These are phyloP conservation scores for Rambutsinella grinnellia DNA, from an alignment of 2,888 invertebrate species.

Conservation along the genomic window DNA sequence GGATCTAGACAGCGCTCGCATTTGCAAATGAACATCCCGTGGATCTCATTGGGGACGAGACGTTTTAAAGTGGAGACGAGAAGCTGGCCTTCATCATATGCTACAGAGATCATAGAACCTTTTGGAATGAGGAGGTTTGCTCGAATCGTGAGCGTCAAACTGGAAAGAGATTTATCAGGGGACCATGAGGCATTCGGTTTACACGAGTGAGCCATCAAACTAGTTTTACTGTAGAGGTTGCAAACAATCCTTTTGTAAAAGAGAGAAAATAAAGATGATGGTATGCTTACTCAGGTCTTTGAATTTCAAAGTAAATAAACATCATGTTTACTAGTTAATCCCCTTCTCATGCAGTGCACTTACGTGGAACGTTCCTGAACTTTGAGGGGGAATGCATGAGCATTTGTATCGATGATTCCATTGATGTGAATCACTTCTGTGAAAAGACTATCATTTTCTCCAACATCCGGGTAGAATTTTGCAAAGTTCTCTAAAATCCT, in stretches of 20 bases:
- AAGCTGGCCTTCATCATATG: slow-evolving; percentile 56
- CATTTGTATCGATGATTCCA: slow-evolving; percentile 61
- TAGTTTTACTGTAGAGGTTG: slow-evolving; percentile 56
- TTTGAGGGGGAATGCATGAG: slow-evolving; percentile 58
- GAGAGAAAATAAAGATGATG: slow-evolving; percentile 1
- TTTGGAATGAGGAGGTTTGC: slow-evolving; percentile 46
- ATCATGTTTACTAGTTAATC: background rate
- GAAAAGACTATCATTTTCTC: slow-evolving; percentile 13
- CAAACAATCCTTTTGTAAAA: slow-evolving; percentile 41
- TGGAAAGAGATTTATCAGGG: slow-evolving; percentile 39
- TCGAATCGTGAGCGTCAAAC: slow-evolving; percentile 44
- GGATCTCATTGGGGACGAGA: slow-evolving; percentile 59
- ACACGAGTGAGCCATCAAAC: slow-evolving; percentile 58
- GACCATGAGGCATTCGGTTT: slow-evolving; percentile 54
- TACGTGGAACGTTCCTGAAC: slow-evolving; percentile 41
- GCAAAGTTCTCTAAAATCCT: slow-evolving; percentile 56
- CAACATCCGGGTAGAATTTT: slow-evolving; percentile 30
- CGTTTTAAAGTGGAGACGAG: slow-evolving; percentile 55
- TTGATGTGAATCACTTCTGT: slow-evolving; percentile 52
- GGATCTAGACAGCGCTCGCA: slow-evolving; percentile 57
- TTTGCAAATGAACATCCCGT: slow-evolving; percentile 55
- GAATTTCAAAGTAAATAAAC: slow-evolving; percentile 6
- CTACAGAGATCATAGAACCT: slow-evolving; percentile 50
- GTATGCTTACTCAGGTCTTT: background rate
- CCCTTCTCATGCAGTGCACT: background rate